Base-by-base conservation (phyloP, 23 tunicate genomes). In the Phallusia fumigata region DNA sequence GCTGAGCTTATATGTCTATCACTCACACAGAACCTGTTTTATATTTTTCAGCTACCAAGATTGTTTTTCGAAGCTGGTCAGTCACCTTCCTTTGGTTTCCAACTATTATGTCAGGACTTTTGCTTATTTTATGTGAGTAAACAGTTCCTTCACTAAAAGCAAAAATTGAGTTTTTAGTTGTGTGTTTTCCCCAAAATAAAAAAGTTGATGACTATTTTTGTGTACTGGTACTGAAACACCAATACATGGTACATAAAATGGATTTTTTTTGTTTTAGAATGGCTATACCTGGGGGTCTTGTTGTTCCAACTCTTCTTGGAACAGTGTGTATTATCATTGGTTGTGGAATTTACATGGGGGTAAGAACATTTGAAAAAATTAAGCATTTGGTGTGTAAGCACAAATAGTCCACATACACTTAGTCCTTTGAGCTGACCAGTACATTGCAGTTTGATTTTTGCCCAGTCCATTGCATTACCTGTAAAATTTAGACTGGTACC, bases 101-200 rank as follows among this genome's bases (percentile, higher is more conserved):
- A 77, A 77, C 52, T 77, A 77, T 77, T 77, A 77, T 26, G 33
- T 77, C 18, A 6, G 80, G 30, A 15, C 80, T 18, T 21, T 35
- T 13, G 53, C 53, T 31, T 77, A 77, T 36, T 77, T 77, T 44
- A 77, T 77, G 80, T 77, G 34, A 77, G 80, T 77, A 30, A 19
- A n/a, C n/a, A n/a, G n/a, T n/a, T n/a, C n/a, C n/a, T n/a, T n/a
- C n/a, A n/a, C n/a, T n/a, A n/a, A n/a, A n/a, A n/a, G n/a, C n/a
- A n/a, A n/a, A n/a, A n/a, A n/a, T n/a, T n/a, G n/a, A n/a, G n/a
- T n/a, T n/a, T n/a, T n/a, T n/a, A n/a, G n/a, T n/a, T n/a, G n/a
- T n/a, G n/a, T n/a, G n/a, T n/a, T n/a, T n/a, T n/a, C n/a, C n/a
- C n/a, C n/a, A n/a, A n/a, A n/a, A n/a, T n/a, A n/a, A n/a, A n/a